These are phyloP conservation scores for Listronotus oregonensis DNA, from an alignment of 1,140 invertebrate genomes.

Conservation along the genomic window DNA sequence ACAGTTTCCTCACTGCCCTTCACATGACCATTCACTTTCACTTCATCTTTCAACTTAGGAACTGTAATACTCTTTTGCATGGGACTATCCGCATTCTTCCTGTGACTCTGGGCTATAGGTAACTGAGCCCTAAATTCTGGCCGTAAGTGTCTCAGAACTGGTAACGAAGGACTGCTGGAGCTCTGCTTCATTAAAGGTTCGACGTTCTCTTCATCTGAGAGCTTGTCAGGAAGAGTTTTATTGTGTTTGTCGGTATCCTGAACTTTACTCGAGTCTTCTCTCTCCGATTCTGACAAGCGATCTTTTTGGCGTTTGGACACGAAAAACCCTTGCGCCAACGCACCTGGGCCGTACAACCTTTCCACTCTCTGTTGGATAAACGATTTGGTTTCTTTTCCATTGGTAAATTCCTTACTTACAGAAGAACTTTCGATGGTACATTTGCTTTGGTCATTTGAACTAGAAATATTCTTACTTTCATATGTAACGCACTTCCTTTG, in stretches of 20 bases:
- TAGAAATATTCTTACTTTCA: conserved; percentile 39
- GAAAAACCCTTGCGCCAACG: conserved; percentile 81
- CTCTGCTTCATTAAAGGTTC: conserved; percentile 44
- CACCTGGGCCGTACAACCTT: conserved; percentile 82
- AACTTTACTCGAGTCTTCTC: conserved; percentile 25
- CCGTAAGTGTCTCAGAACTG: conserved; percentile 78
- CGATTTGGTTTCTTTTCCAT: conserved; percentile 67
- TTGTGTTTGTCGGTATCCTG: conserved; percentile 35
- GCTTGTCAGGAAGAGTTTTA: conserved; percentile 49
- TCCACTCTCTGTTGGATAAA: conserved; percentile 89
- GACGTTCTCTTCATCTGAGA: conserved; percentile 33
- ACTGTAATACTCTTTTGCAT: conserved; percentile 52
- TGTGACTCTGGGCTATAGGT: conserved; percentile 65
- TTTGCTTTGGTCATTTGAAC: conserved; percentile 20
- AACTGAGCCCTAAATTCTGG: conserved; percentile 85
- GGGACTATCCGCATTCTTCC: conserved; percentile 38
- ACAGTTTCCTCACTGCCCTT: conserved; percentile 28
- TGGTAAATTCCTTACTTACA: conserved; percentile 47
- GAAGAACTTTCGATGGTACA: conserved; percentile 25
- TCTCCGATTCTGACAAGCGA: conserved; percentile 41
- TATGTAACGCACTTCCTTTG: conserved; percentile 39
- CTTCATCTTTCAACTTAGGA: conserved; percentile 45
- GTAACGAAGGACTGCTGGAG: conserved; percentile 60
- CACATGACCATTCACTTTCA: conserved; percentile 44
- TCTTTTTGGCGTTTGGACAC: conserved; percentile 63